These are phyloP conservation scores for Motacilla tschutschensis DNA, from an alignment of 2,113 vertebrate species.

Conservation along the genomic window DNA sequence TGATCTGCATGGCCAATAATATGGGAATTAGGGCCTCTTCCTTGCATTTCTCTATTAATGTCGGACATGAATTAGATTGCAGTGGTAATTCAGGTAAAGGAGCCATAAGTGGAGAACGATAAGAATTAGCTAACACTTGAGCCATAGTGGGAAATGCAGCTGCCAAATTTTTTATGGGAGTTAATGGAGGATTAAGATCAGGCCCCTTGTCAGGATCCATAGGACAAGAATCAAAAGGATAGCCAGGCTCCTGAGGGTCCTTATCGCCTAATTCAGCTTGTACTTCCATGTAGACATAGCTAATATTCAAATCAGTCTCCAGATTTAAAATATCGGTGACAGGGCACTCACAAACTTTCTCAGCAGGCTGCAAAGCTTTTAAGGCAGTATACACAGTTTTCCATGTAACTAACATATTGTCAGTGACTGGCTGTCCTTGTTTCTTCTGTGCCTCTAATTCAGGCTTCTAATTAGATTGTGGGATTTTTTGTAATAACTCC, in stretches of 20 bases:
- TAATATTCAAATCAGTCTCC: not conserved
- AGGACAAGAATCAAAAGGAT: not conserved
- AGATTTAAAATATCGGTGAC: not conserved
- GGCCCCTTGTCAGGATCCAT: not conserved
- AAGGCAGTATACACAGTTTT: not conserved
- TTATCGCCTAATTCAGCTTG: not conserved
- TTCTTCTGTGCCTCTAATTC: not conserved
- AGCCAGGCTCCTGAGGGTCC: not conserved
- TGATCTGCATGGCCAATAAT: rapidly evolving
- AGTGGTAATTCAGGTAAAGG: not conserved
- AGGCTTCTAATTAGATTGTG: not conserved
- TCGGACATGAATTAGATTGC: not conserved
- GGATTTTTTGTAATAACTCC: not conserved
- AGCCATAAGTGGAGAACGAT: not conserved
- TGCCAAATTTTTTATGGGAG: not conserved
- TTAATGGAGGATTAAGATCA: not conserved
- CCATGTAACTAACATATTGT: not conserved
- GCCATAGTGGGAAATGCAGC: not conserved
- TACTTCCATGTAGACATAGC: not conserved
- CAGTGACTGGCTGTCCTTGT: not conserved
- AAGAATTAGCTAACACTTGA: not conserved
- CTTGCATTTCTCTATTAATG: not conserved
- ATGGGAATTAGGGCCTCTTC: not conserved
- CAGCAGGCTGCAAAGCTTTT: not conserved
- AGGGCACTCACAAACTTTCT: not conserved